These are phyloP conservation scores for Sesia bembeciformis DNA, from an alignment of 2,888 invertebrate genomes.

Conservation along the genomic window DNA sequence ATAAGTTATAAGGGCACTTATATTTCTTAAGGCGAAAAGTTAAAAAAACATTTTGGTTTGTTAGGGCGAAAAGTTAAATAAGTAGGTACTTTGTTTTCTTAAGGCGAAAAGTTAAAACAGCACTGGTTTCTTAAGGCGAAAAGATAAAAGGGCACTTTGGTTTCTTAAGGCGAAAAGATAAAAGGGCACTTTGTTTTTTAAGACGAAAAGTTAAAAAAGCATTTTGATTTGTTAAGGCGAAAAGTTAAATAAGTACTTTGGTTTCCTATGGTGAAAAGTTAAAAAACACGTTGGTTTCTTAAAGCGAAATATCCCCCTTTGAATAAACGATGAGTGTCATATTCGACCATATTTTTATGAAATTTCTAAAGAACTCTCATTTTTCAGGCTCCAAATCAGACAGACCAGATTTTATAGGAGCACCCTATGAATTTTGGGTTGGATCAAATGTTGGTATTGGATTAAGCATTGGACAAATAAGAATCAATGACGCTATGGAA, in stretches of 20 bases:
- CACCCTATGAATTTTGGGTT: conserved; percentile 93
- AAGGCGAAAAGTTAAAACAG: not conserved
- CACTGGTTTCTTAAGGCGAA: no score
- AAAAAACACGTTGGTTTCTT: not conserved
- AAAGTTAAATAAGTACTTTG: no score
- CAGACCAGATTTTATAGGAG: conserved; percentile 85
- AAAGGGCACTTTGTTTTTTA: no score
- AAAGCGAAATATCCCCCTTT: not conserved
- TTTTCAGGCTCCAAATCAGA: conserved; percentile 64
- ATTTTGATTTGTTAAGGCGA: no score
- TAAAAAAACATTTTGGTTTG: no score
- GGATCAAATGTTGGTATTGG: conserved; percentile 89
- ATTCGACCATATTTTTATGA: not conserved
- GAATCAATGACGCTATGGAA: conserved; percentile 81
- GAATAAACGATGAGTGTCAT: not conserved
- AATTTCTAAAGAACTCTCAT: not conserved
- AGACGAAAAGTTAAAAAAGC: no score
- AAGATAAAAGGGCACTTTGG: no score
- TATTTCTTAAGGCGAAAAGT: no score
- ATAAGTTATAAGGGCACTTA: no score
- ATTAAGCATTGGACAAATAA: conserved; percentile 89
- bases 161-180: no score
- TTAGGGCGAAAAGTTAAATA: no score
- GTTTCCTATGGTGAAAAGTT: no score
- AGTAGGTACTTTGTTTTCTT: not conserved